Base-by-base conservation (phyloP, 2,888 invertebrate species). In the Hydrotaea cyrtoneurina region DNA sequence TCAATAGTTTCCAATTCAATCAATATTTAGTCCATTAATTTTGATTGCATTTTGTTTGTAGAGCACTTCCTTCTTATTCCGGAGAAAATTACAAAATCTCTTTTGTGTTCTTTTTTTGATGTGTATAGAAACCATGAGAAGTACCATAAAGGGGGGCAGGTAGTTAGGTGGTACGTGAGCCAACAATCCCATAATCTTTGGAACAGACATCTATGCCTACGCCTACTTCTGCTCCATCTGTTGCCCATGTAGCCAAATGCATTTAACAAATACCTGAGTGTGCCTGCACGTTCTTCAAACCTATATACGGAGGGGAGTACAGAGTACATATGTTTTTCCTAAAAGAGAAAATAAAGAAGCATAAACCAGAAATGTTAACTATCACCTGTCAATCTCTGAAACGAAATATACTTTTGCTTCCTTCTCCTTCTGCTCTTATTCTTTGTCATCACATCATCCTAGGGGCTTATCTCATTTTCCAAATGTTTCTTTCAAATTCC, bases 371-470 rank as follows among this genome's bases (percentile, higher is more conserved):
- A 23, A 26, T 26, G 0, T 26, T 31, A 71, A 53, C 71, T 71
- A 71, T 71, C 57, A 83, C 76, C 76, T 83, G 75, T 72, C 76
- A 83, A 76, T 79, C 72, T 62, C 2, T 26, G 13, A 23, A 39
- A 26, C 39, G 78, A 79, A 71, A 62, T 62, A 31, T 21, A 43
- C 26, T 53, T 53, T 55, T 55, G 1, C 8, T 39, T 11, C 39
- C 39, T 39, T 55, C 5, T 13, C 8, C 13, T 11, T 10, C 39
- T 39, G 1, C 66, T 71, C 43, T 26, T 79, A 19, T 43, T 13
- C 2, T 39, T 39, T 1, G 11, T 39, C 39, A 11, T 3, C 13
- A 39, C 39, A 3, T 8, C 31, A 31, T 10, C 39, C 39, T 39
- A 39, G 39, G 43, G 66, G 31, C 36, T 75, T 50, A 74, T 75